These are phyloP conservation scores for Lepidostoma basale DNA, from an alignment of 1,140 invertebrate species.

Conservation along the genomic window DNA sequence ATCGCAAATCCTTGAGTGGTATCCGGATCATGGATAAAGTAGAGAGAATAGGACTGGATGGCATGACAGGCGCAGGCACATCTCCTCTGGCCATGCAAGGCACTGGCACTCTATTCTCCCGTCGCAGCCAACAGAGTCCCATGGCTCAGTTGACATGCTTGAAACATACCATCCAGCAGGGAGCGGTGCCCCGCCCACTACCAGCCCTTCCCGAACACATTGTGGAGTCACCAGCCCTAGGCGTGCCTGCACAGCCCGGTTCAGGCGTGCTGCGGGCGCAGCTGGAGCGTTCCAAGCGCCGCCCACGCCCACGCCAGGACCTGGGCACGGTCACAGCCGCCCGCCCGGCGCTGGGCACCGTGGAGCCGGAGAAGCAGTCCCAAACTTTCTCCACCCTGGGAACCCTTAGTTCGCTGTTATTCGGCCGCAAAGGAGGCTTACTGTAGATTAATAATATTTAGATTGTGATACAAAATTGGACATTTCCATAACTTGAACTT, in stretches of 20 bases:
- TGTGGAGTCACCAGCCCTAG: conserved; percentile 41
- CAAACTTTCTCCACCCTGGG: conserved; percentile 68
- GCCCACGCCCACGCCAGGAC: conserved; percentile 61
- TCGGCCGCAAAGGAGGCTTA: conserved; percentile 81
- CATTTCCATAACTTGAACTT: conserved; percentile 27
- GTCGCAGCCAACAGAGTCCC: conserved; percentile 67
- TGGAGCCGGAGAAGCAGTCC: conserved; percentile 48
- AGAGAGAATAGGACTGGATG: conserved; percentile 71
- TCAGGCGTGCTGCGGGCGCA: conserved; percentile 59
- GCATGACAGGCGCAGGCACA: conserved; percentile 66
- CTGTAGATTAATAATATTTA: conserved; percentile 59
- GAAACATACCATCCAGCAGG: conserved; percentile 61
- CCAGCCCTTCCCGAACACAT: conserved; percentile 49
- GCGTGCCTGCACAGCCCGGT: conserved; percentile 52
- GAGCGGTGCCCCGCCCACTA: conserved; percentile 53
- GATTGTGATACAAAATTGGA: conserved; percentile 30
- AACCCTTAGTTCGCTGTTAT: conserved; percentile 79
- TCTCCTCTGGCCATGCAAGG: conserved; percentile 65
- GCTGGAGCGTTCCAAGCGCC: conserved; percentile 48
- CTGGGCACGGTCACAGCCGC: conserved; percentile 63
- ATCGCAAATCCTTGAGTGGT: conserved; percentile 56
- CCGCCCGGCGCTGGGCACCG: conserved; percentile 42
- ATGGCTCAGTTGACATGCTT: conserved; percentile 78
- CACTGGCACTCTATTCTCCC: conserved; percentile 63
- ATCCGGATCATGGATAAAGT: conserved; percentile 70